Evolutionary conservation across 2,888 invertebrate genomes (phyloP), one percentile per base, ranked within the genome.

Genomic region (Drosophila flavopinicola): DNA sequence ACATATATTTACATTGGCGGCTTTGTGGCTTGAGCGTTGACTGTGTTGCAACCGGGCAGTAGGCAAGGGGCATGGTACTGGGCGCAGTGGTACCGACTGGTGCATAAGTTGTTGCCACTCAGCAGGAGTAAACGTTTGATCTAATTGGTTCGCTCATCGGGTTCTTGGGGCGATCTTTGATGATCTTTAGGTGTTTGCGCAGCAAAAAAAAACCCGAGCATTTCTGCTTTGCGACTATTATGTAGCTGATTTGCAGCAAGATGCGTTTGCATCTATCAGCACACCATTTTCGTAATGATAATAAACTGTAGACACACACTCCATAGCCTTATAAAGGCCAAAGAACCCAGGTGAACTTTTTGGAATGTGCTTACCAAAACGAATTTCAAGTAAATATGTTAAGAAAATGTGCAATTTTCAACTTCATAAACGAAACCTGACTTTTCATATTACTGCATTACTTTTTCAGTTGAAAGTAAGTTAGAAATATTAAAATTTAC

Each of bases 41-140:
- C 33, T 35, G 44, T 59, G 42, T 57, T 68, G 72, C n/a, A n/a
- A n/a, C n/a, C n/a, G 47, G 59, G 51, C 54, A 45, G 44, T 45
- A 10, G 2, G 20, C 20, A 20, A 4, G 32, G 33, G 42, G 25
- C 10, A 5, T 7, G 29, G 10, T 3, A 10, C 0, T 4, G 11
- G 20, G 10, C 25, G 25, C 13, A 17, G 35, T 6, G 25, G 35
- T 20, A 20, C 53, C 30, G 15, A 57, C 17, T 72, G 77, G 15
- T 49, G 54, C 58, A 47, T 44, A 64, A 73, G 67, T 77, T 82
- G 77, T 74, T 83, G 75, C 65, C 78, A 77, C 85, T 75, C 84
- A 85, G 83, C 83, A 85, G 78, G 77, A 78, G 83, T 82, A 87
- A 85, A 78, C 75, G 74, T 79, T 87, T 80, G 78, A 85, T 87